Base-by-base conservation (phyloP, 2,888 invertebrate genomes). In the Philaethria dido region DNA sequence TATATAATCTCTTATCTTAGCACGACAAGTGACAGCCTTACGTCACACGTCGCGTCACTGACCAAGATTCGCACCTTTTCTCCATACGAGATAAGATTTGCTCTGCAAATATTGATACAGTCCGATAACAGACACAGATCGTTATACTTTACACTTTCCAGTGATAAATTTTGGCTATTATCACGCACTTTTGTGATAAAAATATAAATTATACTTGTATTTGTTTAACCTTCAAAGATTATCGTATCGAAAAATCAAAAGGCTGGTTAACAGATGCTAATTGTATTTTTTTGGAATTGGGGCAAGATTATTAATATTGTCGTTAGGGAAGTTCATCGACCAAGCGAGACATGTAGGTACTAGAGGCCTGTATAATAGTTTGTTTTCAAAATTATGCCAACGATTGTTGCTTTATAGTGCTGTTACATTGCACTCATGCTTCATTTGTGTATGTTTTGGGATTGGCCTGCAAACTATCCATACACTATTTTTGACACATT, bases 81-180 rank as follows among this genome's bases (percentile, higher is more conserved):
- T 78, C 83, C 82, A 78, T 79, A 76, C 74, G 73, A 74, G 86
- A 89, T 88, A 87, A 89, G 87, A 85, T 84, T 80, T 74, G 72
- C 73, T 74, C 70, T 64, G 75, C 84, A 82, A 89, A 89, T 87
- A 88, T 88, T 88, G 80, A 83, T 74, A 75, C 75, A 78, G 74
- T 52, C 62, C 79, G 88, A 88, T 88, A 89, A 87, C 78, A 75
- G 78, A 79, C 81, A 79, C 80, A 86, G 88, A 89, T 89, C 89
- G 87, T 89, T 88, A 89, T 83, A 89, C 88, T 88, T 88, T 89
- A 82, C 88, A 85, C 86, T 88, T 85, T 85, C 79, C 73, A 75
- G 82, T 74, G 86, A 86, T 87, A 86, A 82, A 80, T 82, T 83
- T 83, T 64, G 79, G 75, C 77, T 80, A 81, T 81, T 80, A 84